Percentiles rank a stretch among this genome's conserved stretches.
phyloP scores from a whole-genome alignment of 1,140 invertebrate species.

The Zaprionus inermis region DNA sequence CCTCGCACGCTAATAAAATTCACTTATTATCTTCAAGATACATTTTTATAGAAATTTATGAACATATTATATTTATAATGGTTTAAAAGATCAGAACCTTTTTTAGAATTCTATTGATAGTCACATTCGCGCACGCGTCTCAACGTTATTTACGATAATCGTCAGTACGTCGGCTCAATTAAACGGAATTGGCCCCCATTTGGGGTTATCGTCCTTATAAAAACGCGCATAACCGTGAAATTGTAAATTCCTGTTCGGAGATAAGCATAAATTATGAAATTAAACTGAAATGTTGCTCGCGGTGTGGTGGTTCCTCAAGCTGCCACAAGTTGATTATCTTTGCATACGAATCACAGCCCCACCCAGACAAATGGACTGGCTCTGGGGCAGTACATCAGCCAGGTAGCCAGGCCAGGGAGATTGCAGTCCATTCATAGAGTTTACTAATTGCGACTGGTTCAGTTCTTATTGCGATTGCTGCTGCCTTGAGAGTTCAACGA shows the following conservation, averaged over 20 bases:
- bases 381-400: background rate
- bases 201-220: slow-evolving; percentile 39
- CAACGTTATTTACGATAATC: slow-evolving; percentile 17
- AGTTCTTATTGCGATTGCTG: background rate
- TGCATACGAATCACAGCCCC: background rate
- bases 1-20: background rate
- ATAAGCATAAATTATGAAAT: slow-evolving; percentile 35
- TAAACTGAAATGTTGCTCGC: slow-evolving; percentile 17
- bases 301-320: background rate
- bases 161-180: slow-evolving; percentile 17
- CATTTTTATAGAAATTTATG: no score
- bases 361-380: background rate
- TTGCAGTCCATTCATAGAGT: background rate
- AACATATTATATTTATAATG: no score
- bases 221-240: slow-evolving; percentile 37
- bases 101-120: background rate
- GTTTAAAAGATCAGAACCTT: background rate
- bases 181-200: slow-evolving; percentile 19
- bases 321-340: background rate
- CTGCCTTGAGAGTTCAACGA: slow-evolving; percentile 9
- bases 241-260: slow-evolving; percentile 31
- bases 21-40: background rate
- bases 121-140: slow-evolving; percentile 17
- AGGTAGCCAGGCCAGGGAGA: no score
- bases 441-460: slow-evolving; percentile 5